Conservation (phyloP, 2,797 vertebrate species). For the Artibeus lituratus region DNA sequence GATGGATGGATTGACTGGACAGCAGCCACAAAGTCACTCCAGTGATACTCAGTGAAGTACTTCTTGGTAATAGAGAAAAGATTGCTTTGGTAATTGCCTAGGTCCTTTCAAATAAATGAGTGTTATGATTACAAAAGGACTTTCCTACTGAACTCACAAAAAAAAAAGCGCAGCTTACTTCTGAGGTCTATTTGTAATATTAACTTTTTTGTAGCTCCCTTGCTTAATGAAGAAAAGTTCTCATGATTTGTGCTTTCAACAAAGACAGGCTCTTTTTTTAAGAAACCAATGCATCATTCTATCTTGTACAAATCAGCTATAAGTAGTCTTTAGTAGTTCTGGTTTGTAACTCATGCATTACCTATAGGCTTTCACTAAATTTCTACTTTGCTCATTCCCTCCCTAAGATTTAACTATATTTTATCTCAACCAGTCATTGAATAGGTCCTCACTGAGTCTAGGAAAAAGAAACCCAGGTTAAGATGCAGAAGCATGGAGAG, state of each 20-base stretch:
- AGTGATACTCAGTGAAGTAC: neutral
- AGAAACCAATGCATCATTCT: conserved; percentile 2
- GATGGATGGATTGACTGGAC: neutral
- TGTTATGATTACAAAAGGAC: neutral
- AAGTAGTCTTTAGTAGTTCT: neutral
- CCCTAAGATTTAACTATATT: neutral
- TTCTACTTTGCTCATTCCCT: neutral
- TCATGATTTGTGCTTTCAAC: neutral
- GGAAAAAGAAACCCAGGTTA: neutral
- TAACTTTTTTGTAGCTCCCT: neutral
- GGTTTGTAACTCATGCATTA: neutral
- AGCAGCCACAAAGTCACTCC: conserved; percentile 2
- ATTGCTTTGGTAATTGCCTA: conserved; percentile 19
- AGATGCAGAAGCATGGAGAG: neutral
- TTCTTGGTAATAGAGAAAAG: neutral
- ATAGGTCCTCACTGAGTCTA: neutral
- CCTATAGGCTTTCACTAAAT: neutral
- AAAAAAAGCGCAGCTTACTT: neutral
- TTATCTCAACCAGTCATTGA: neutral
- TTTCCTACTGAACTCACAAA: neutral
- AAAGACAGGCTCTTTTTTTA: neutral
- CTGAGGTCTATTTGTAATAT: neutral
- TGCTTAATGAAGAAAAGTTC: neutral
- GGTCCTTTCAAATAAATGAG: conserved; percentile 33
- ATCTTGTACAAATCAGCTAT: neutral